A percentile compares a stretch with the other conserved stretches of the same genome.
These are phyloP conservation scores for Spodoptera littoralis DNA, from an alignment of 2,888 invertebrate genomes.

Conservation along the genomic window DNA sequence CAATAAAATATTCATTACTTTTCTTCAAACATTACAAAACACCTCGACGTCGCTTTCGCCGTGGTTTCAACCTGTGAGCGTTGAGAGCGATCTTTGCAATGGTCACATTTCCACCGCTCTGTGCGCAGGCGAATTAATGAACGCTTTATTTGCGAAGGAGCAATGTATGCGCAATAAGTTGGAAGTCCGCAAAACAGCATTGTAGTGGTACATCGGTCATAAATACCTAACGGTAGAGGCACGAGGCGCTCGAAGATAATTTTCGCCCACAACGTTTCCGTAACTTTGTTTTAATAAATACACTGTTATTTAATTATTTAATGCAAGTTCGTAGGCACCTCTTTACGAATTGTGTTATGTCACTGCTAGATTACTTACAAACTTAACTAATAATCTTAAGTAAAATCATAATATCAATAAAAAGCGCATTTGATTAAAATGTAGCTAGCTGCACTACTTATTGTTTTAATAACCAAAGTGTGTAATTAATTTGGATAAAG, in stretches of 20 bases:
- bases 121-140: slow-evolving; percentile 1
- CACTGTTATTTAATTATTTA: slow-evolving; percentile 4
- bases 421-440: too few species aligned
- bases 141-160: slow-evolving; percentile 24
- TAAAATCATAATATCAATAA: too few species aligned
- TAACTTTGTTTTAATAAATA: slow-evolving; percentile 17
- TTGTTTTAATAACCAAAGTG: too few species aligned
- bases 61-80: background rate
- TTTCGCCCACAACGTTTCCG: slow-evolving; percentile 31
- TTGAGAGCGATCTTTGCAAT: slow-evolving; percentile 4
- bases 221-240: slow-evolving; percentile 60
- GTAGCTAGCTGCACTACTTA: too few species aligned
- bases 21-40: slow-evolving; percentile 19
- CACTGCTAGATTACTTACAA: too few species aligned
- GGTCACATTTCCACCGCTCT: slow-evolving; percentile 35
- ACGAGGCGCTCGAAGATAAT: slow-evolving; percentile 42
- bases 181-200: slow-evolving; percentile 36
- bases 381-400: too few species aligned
- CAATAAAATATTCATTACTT: slow-evolving; percentile 18
- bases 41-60: slow-evolving; percentile 12
- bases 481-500: too few species aligned
- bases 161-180: slow-evolving; percentile 39
- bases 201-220: slow-evolving; percentile 41
- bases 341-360: too few species aligned
- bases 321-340: too few species aligned